Conservation (phyloP, 2,888 invertebrate species). For the Shargacucullia verbasci region DNA sequence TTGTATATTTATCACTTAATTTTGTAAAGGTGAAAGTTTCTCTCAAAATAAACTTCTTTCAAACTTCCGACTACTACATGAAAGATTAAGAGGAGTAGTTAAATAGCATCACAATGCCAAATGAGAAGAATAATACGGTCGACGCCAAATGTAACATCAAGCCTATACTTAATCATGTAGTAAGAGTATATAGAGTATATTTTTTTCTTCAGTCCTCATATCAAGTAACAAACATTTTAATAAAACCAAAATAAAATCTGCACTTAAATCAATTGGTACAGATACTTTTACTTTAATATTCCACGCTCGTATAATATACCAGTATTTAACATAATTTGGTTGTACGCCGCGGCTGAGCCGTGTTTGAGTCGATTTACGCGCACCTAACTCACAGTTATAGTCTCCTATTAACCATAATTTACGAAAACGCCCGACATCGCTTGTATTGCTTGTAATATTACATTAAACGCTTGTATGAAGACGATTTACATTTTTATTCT, state of each 20-base stretch:
- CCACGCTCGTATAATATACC: constrained; percentile 47
- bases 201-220: too few relatives aligned
- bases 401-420: constrained; percentile 75
- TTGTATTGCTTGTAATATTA: constrained; percentile 54
- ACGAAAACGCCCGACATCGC: constrained; percentile 65
- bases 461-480: constrained; percentile 42
- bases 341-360: constrained; percentile 41
- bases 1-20: constrained; percentile 38
- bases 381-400: constrained; percentile 65
- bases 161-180: too few relatives aligned
- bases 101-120: too few relatives aligned
- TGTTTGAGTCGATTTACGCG: constrained; percentile 54
- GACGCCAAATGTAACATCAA: too few relatives aligned
- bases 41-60: constrained; percentile 13
- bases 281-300: constrained; percentile 60
- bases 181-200: too few relatives aligned
- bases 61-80: too few relatives aligned
- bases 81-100: too few relatives aligned
- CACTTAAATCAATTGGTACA: constrained; percentile 13
- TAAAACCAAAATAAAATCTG: not conserved
- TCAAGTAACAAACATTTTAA: not conserved
- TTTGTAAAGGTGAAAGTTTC: constrained; percentile 35
- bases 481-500: constrained; percentile 40
- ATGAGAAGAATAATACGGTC: too few relatives aligned
- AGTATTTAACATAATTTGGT: constrained; percentile 57